phyloP scores from a whole-genome alignment of 2,113 vertebrate genomes.

The Zootoca vivipara region DNA sequence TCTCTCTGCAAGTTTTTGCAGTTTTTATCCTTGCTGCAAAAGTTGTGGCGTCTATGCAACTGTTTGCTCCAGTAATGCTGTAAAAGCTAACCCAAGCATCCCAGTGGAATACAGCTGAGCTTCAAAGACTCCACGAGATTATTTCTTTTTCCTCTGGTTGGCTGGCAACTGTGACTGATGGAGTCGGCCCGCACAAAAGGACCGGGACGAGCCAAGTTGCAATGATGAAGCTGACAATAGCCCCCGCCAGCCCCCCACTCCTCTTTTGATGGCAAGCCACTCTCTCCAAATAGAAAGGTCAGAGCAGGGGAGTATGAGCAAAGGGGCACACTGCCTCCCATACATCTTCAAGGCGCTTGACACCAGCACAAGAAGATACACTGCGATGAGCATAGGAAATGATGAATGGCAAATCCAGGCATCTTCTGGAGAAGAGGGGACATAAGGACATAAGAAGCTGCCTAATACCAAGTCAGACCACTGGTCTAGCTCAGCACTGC shows the following conservation, averaged over 20 bases:
- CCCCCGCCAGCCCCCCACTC: background rate
- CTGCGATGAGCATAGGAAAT: background rate
- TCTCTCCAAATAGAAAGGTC: background rate
- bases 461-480: too few species aligned
- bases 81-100: background rate
- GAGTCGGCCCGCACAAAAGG: conserved; percentile 17
- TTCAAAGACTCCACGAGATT: conserved; percentile 4
- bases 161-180: conserved; percentile 17
- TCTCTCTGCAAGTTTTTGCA: background rate
- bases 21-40: background rate
- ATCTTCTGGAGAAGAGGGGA: background rate
- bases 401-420: background rate
- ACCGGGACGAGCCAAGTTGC: background rate
- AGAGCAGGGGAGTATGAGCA: background rate
- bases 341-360: fast-evolving
- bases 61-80: background rate
- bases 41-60: background rate
- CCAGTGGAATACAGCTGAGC: conserved; percentile 1
- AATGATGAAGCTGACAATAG: conserved; percentile 4
- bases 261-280: background rate
- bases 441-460: too few species aligned
- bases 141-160: conserved; percentile 20
- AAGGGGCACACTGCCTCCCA: background rate
- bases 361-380: background rate
- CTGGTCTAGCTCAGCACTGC: too few species aligned